Evolutionary conservation across 1,140 invertebrate genomes (phyloP), one percentile per base, ranked within the genome.

Genomic region (Hydropsyche tenuis): DNA sequence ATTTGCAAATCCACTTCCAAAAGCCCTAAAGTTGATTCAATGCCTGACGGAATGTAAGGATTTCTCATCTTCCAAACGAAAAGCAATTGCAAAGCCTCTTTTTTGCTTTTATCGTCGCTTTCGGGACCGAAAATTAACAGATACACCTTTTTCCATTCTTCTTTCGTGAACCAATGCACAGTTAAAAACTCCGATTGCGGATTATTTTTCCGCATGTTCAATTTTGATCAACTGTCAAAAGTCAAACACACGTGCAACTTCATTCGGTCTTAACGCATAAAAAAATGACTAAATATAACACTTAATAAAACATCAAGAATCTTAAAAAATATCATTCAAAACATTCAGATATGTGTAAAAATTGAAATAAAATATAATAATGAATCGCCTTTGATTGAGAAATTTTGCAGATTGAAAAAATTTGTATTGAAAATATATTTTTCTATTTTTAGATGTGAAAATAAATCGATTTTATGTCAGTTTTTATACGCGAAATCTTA

Each of bases 21-120:
- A 46, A 92, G 80, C 18, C 83, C 85, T 30, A 90, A 79, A 1
- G 90, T 90, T 20, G 89, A 89, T 78, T 92, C 90, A 20, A 91
- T 85, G 1, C 89, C 90, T 25, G 88, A 86, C 12, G 90, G 89
- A 73, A 93, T 79, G 73, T 87, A 86, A n/a, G 88, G 87, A 71
- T 87, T 86, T 72, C 90, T 84, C 23, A 86, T 79, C 83, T 90
- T 90, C 90, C 90, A 91, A 72, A 88, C 80, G 30, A 87, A 76
- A 43, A 91, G 78, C 22, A 81, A 79, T 69, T 88, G 78, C 69
- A 89, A 82, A 37, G 86, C 88, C 56, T 82, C 75, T 75, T 79
- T 73, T 78, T 86, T 84, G 12, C 73, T 80, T 69, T 86, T 80
- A 37, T 84, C 81, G 9, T 78, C 74, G 14, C 75, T 72, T 53